phyloP scores from a whole-genome alignment of 2,888 invertebrate genomes.

The Monoplex corrugatus region DNA sequence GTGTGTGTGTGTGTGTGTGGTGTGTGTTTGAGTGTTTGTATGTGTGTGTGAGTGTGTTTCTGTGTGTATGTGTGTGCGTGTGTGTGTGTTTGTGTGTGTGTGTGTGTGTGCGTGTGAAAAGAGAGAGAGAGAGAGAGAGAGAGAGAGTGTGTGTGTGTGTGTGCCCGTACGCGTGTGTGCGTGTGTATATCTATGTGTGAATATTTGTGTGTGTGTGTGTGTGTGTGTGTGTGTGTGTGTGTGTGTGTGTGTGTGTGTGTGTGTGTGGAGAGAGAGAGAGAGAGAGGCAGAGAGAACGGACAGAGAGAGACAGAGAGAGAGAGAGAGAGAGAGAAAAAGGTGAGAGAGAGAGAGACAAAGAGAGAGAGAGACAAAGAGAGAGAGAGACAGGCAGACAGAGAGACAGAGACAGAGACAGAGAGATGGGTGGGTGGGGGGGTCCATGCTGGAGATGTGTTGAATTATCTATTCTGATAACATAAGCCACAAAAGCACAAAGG shows the following conservation, averaged over 20 bases:
- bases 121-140: not conserved
- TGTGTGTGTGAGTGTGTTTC: not conserved
- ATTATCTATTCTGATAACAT: no score
- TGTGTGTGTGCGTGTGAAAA: conserved; percentile 4
- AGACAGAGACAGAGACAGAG: no score
- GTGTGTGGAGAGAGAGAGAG: no score
- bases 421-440: no score
- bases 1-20: not conserved
- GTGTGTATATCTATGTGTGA: not conserved
- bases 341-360: no score
- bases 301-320: no score
- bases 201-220: not conserved
- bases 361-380: no score
- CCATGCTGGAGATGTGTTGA: no score
- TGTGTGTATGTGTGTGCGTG: conserved; percentile 7
- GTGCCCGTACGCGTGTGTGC: not conserved
- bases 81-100: not conserved
- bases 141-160: not conserved
- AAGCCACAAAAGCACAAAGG: no score
- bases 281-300: no score
- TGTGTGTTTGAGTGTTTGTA: conserved; percentile 1
- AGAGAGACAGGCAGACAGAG: no score
- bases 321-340: no score
- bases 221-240: not conserved
- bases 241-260: not conserved